These are phyloP conservation scores for Panonychus citri DNA, from an alignment of 1,140 invertebrate species.

Conservation along the genomic window DNA sequence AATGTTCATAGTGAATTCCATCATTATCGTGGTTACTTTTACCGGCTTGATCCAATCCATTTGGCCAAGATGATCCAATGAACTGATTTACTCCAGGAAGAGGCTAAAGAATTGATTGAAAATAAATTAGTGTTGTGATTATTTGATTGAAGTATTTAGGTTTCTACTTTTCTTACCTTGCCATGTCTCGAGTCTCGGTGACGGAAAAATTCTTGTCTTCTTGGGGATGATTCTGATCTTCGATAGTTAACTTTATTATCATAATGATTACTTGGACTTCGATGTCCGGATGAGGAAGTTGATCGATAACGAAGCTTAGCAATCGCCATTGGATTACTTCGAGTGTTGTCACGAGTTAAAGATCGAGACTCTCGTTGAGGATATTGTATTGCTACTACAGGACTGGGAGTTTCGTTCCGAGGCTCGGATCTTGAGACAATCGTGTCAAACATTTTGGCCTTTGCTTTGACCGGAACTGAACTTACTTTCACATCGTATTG, in stretches of 20 bases:
- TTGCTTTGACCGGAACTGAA: background rate
- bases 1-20: background rate
- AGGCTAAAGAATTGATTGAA: background rate
- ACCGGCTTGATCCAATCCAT: background rate
- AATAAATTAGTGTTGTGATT: background rate
- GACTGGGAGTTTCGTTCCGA: too few relatives aligned
- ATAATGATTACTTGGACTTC: background rate
- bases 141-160: background rate
- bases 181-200: slow-evolving; percentile 1
- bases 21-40: background rate
- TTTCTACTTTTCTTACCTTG: slow-evolving; percentile 1
- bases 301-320: background rate
- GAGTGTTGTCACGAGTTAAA: background rate
- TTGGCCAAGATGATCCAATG: background rate
- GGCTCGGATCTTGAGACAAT: background rate
- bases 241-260: background rate
- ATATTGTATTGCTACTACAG: too few relatives aligned
- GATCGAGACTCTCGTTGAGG: background rate
- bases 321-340: background rate
- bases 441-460: background rate
- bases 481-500: background rate
- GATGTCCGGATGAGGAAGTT: background rate
- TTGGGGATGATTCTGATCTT: background rate
- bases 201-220: slow-evolving; percentile 3
- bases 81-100: background rate